A percentile compares a stretch with the other conserved stretches of the same genome.
phyloP scores from a whole-genome alignment of 2,113 vertebrate species.

The Hippocampus barbouri region DNA sequence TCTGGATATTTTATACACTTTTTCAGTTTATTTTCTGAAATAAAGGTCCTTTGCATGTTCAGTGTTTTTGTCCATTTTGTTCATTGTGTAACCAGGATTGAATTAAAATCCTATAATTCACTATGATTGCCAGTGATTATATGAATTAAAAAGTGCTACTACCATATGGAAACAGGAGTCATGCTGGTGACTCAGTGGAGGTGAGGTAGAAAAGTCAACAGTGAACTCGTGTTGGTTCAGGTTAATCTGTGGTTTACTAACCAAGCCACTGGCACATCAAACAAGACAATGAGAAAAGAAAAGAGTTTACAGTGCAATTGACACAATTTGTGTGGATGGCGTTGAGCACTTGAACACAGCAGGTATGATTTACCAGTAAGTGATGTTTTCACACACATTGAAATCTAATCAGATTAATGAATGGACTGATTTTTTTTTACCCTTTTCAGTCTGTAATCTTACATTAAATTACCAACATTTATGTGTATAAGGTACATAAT shows the following conservation, averaged over 20 bases:
- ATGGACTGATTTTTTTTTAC: neutral
- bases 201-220: constrained; percentile 50
- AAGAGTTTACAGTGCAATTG: neutral
- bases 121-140: neutral
- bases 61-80: constrained; percentile 15
- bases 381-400: neutral
- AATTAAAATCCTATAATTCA: neutral
- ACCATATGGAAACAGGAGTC: constrained; percentile 60
- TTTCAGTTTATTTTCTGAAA: constrained; percentile 34
- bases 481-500: neutral
- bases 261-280: neutral
- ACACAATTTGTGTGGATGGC: neutral
- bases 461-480: neutral
- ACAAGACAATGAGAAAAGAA: neutral
- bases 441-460: neutral
- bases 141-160: constrained; percentile 15
- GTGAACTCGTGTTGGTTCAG: constrained; percentile 21
- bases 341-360: neutral
- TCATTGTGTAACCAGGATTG: neutral
- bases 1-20: constrained; percentile 43
- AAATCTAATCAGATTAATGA: neutral
- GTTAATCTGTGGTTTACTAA: constrained; percentile 23
- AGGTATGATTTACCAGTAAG: neutral
- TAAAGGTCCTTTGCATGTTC: constrained; percentile 41
- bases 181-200: constrained; percentile 42